Conservation (phyloP, 2,888 invertebrate genomes). For the Eupithecia subfuscata region DNA sequence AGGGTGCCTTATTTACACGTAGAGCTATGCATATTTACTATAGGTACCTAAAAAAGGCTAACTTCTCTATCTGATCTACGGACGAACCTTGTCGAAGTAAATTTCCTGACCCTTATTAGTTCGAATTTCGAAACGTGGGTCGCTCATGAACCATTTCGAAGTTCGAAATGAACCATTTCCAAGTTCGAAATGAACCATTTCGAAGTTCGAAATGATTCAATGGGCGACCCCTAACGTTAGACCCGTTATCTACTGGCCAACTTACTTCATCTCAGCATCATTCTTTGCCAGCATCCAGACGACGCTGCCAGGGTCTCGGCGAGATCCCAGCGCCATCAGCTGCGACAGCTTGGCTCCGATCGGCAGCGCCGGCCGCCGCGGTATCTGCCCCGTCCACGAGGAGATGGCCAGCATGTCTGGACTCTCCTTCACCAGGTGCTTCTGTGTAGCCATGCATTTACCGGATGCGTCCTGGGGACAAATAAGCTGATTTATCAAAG, state of each 20-base stretch:
- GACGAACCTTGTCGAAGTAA: too few species aligned
- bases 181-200: too few species aligned
- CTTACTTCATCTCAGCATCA: slow-evolving; percentile 91
- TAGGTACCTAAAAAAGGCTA: too few species aligned
- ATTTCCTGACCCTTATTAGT: too few species aligned
- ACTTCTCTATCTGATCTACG: too few species aligned
- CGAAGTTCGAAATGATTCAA: too few species aligned
- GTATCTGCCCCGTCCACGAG: slow-evolving; percentile 91
- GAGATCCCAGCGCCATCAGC: slow-evolving; percentile 90
- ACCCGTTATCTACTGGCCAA: background rate
- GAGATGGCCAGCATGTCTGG: slow-evolving; percentile 92
- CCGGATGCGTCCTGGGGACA: slow-evolving; percentile 75
- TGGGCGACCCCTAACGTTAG: too few species aligned
- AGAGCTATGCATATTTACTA: too few species aligned
- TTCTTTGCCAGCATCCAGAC: slow-evolving; percentile 93
- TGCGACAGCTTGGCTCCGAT: slow-evolving; percentile 88
- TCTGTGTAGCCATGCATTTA: slow-evolving; percentile 79
- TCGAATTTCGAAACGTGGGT: too few species aligned
- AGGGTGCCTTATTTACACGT: too few species aligned
- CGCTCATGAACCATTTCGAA: too few species aligned
- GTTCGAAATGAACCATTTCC: too few species aligned
- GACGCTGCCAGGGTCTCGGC: slow-evolving; percentile 87
- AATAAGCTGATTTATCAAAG: background rate
- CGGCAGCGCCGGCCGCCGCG: slow-evolving; percentile 88
- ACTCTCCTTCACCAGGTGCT: slow-evolving; percentile 88